A percentile compares a stretch with the other conserved stretches of the same genome.
Evolutionary conservation across 1,140 invertebrate species (phyloP).

Genomic region (Mamestra configurata): DNA sequence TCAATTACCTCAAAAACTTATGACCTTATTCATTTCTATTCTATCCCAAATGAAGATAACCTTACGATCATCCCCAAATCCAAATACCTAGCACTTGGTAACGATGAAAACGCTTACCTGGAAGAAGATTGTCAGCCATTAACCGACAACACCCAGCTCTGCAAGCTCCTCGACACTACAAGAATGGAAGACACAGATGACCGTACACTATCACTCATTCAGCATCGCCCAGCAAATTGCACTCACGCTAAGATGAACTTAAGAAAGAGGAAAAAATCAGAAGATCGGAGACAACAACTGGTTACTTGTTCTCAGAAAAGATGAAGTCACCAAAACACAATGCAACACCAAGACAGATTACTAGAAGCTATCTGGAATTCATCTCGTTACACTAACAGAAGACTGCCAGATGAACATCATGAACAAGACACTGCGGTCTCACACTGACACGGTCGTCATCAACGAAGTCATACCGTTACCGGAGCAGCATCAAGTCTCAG

Average conservation of each 20-base stretch:
- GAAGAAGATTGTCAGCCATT: slow-evolving; percentile 1
- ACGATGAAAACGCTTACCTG: slow-evolving; percentile 33
- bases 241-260: neutral
- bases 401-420: slow-evolving; percentile 18
- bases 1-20: slow-evolving; percentile 24
- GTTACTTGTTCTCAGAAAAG: slow-evolving; percentile 19
- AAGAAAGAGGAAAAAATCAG: slow-evolving; percentile 5
- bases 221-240: slow-evolving; percentile 26
- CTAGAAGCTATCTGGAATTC: slow-evolving; percentile 3
- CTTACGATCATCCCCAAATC: slow-evolving; percentile 48
- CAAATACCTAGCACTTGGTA: slow-evolving; percentile 56
- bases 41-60: slow-evolving; percentile 51
- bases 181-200: slow-evolving; percentile 40
- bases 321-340: slow-evolving; percentile 19
- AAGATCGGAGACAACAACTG: slow-evolving; percentile 7
- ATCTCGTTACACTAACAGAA: slow-evolving; percentile 1
- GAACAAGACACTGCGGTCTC: slow-evolving; percentile 13
- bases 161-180: slow-evolving; percentile 40
- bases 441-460: neutral
- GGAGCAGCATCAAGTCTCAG: neutral
- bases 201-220: slow-evolving; percentile 40
- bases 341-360: slow-evolving; percentile 21
- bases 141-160: slow-evolving; percentile 44
- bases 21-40: slow-evolving; percentile 50
- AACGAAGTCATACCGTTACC: slow-evolving; percentile 29